These are phyloP conservation scores for Pangasianodon gigas DNA, from an alignment of 2,113 vertebrate genomes.

Conservation along the genomic window DNA sequence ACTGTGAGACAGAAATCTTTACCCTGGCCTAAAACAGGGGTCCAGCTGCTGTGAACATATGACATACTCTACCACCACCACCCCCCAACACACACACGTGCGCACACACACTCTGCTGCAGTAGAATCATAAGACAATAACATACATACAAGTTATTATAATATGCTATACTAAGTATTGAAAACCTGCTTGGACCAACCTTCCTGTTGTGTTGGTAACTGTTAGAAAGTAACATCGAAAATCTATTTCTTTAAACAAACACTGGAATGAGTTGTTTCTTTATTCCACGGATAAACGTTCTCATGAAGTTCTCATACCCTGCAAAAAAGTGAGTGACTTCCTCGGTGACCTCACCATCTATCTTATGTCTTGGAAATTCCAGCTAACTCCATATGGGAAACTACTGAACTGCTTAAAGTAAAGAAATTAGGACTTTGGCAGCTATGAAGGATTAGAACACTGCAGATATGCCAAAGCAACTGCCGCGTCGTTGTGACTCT, in stretches of 20 bases:
- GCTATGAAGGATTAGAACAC: background rate
- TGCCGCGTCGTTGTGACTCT: constrained; percentile 41
- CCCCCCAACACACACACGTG: constrained; percentile 20
- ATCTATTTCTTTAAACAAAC: background rate
- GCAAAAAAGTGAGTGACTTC: background rate
- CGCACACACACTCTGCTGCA: background rate
- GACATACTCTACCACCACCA: constrained; percentile 1
- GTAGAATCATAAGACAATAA: background rate
- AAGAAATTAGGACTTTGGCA: background rate
- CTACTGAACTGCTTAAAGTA: background rate
- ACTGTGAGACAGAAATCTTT: constrained; percentile 35
- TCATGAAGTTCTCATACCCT: background rate
- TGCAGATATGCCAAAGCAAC: constrained; percentile 40
- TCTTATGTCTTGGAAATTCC: background rate
- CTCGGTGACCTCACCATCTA: background rate
- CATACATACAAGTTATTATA: background rate
- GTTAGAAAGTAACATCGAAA: background rate
- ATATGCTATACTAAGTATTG: background rate
- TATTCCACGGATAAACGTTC: background rate
- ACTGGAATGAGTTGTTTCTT: background rate
- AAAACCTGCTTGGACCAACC: background rate
- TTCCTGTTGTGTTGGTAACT: background rate
- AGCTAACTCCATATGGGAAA: background rate
- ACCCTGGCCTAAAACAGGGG: constrained; percentile 5
- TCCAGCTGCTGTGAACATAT: constrained; percentile 35